Base-by-base conservation (phyloP, 1,140 invertebrate species). In the Scaptomyza graminum region DNA sequence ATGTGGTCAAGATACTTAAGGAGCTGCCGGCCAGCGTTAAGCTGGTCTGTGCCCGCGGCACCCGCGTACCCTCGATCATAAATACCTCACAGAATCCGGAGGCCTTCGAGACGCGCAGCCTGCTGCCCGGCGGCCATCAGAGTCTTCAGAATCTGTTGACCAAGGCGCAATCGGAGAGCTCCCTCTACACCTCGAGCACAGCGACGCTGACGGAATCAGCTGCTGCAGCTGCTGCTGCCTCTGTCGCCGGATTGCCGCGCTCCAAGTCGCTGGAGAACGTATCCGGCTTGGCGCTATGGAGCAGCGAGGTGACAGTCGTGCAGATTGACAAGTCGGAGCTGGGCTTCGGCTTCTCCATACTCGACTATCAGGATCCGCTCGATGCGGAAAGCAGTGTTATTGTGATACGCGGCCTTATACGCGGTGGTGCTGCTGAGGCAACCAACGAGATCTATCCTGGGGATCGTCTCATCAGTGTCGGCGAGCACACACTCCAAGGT, bases 311-410 rank as follows among this genome's bases (percentile, higher is more conserved):
- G 41, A 96, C 97, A 69, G 94, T 96, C 77, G 95, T 99, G 55
- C 95, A 97, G 88, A 93, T 99, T 34, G 92, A 94, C 12, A 99
- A 99, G 93, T 96, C 96, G 47, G 97, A 98, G 77, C 94, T 96
- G 68, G 98, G 98, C 4, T 94, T 99, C 12, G 98, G 98, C 49
- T 99, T 99, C 92, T 98, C 97, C 69, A 98, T 99, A 71, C 93
- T 99, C 41, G 98, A 99, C 92, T 99, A 99, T 92, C 94, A 97
- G 93, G 97, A 98, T 92, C 97, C 97, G 1, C 93, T 97, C 74
- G 97, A 98, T 92, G 95, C 96, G 5, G 94, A 95, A 72, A 96
- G 97, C 70, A 98, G 97, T 56, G 97, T 99, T 28, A 99, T 99
- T 91, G 97, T 99, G 28, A 97, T 99, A 62, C 93, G 97, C 64